A percentile compares a stretch with the other conserved stretches of the same genome.
Conservation (phyloP, 2,113 vertebrate genomes). For the Neolamprologus toae region DNA sequence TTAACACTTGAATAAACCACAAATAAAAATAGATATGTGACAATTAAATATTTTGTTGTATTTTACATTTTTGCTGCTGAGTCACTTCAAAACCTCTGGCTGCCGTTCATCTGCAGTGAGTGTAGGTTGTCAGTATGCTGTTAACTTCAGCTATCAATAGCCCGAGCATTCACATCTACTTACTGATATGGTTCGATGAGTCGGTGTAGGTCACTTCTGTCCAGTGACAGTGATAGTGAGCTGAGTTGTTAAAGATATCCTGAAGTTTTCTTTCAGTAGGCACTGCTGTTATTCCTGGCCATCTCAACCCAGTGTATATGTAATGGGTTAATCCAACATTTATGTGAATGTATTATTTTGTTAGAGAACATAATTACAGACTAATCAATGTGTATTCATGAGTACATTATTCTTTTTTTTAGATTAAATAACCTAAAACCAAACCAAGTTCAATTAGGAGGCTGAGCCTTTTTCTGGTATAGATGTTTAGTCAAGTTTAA, state of each 20-base stretch:
- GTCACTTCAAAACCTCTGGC: not conserved
- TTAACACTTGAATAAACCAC: not conserved
- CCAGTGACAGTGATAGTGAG: not conserved
- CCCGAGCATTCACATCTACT: not conserved
- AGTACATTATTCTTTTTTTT: not conserved
- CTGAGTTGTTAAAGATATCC: not conserved
- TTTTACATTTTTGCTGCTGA: not conserved
- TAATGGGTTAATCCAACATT: not conserved
- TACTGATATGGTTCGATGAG: not conserved
- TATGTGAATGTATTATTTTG: not conserved
- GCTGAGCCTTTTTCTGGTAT: not conserved
- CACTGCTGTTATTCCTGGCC: not conserved
- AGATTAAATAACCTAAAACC: not conserved
- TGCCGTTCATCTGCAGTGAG: not conserved
- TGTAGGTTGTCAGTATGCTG: not conserved
- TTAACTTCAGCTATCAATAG: not conserved
- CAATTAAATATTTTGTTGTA: not conserved
- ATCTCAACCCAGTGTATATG: not conserved
- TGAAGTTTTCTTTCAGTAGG: not conserved
- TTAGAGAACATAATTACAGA: not conserved
- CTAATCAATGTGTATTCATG: not conserved
- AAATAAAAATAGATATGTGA: not conserved
- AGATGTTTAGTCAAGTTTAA: not conserved
- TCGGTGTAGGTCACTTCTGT: not conserved
- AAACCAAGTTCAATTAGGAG: not conserved